A percentile compares a stretch with the other conserved stretches of the same genome.
Conservation (phyloP, 2,888 invertebrate species). For the Pristionchus entomophagus region DNA sequence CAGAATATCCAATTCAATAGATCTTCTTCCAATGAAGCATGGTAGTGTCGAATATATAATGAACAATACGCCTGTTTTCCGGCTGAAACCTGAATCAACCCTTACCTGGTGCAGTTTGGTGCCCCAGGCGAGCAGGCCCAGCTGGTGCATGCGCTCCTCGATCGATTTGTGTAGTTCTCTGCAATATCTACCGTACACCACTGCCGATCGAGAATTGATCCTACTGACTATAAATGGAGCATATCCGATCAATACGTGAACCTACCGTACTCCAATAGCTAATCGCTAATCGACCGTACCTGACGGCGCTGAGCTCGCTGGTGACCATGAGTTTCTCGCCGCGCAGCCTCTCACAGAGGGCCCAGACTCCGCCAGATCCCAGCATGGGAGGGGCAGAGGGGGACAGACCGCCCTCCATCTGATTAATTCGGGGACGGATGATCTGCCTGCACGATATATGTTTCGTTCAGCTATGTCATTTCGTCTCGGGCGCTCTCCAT, state of each 20-base stretch:
- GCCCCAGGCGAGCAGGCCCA: constrained; percentile 59
- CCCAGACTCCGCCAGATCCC: constrained; percentile 36
- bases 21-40: too few relatives aligned
- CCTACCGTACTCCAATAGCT: background rate
- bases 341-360: constrained; percentile 44
- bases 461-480: background rate
- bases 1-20: too few relatives aligned
- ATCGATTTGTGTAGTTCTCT: constrained; percentile 56
- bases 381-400: background rate
- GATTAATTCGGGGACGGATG: background rate
- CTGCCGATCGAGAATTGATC: too few relatives aligned
- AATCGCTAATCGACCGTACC: background rate
- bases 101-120: constrained; percentile 62
- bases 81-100: background rate
- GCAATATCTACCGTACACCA: background rate
- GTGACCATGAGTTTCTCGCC: constrained; percentile 60
- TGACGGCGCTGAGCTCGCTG: constrained; percentile 56
- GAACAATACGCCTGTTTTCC: too few relatives aligned
- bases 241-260: background rate
- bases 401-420: constrained; percentile 13
- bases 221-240: too few relatives aligned
- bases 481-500: too few relatives aligned
- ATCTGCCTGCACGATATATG: background rate
- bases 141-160: constrained; percentile 54
- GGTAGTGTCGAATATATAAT: too few relatives aligned